Percentiles rank a stretch among this genome's conserved stretches.
Conservation (phyloP, 2,113 vertebrate genomes). For the Podocnemis expansa region DNA sequence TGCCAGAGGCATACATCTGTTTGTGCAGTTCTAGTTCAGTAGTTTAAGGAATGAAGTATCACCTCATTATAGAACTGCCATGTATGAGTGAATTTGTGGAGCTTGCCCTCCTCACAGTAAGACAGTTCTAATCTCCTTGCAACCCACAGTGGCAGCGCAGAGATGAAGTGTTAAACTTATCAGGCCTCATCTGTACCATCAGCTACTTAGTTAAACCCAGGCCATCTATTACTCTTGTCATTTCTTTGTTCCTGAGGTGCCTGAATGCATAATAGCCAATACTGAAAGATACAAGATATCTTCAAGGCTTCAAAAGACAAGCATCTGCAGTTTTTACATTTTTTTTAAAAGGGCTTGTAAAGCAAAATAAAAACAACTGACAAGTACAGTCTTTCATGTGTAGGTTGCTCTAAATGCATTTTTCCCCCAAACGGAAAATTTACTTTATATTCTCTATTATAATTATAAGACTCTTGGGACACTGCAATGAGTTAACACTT, state of each 20-base stretch:
- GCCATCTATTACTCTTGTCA: conserved; percentile 76
- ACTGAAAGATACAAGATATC: conserved; percentile 48
- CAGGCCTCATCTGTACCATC: conserved; percentile 62
- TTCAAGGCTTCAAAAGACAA: conserved; percentile 32
- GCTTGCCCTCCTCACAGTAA: conserved; percentile 62
- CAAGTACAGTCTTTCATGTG: background rate
- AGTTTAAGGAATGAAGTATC: conserved; percentile 79
- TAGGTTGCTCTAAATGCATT: fast-evolving
- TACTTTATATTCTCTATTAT: background rate
- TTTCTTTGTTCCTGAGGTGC: conserved; percentile 71
- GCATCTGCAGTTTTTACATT: background rate
- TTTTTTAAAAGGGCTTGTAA: background rate
- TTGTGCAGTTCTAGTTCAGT: conserved; percentile 70
- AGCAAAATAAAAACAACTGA: background rate
- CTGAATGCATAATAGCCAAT: conserved; percentile 58
- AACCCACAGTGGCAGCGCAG: conserved; percentile 22
- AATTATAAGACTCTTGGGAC: background rate
- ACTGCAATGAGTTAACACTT: background rate
- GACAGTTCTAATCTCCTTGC: conserved; percentile 60
- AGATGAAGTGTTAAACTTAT: conserved; percentile 62
- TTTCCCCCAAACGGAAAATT: background rate
- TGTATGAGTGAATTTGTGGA: conserved; percentile 72
- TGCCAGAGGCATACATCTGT: conserved; percentile 67
- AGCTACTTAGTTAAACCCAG: conserved; percentile 71
- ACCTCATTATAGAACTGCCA: conserved; percentile 78